Evolutionary conservation across 1,140 invertebrate species (phyloP).

Genomic region (Antheraea pernyi): DNA sequence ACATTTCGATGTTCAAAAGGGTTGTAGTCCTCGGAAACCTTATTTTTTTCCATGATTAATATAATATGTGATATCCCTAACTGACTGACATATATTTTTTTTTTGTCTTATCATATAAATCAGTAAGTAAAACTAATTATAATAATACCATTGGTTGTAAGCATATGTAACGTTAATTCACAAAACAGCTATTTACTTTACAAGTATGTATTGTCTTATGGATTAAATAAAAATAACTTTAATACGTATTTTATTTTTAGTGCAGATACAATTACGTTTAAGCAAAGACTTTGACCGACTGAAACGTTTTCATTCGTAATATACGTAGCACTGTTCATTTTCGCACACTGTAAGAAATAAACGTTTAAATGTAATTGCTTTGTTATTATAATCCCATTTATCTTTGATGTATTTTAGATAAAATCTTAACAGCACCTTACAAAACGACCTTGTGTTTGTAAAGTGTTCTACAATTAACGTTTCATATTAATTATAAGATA

Average conservation of each 20-base stretch:
- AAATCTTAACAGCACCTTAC: slow-evolving; percentile 9
- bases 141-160: too few relatives aligned
- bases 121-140: too few relatives aligned
- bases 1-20: slow-evolving; percentile 84
- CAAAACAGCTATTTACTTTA: not conserved
- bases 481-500: not conserved
- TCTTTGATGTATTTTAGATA: slow-evolving; percentile 37
- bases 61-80: not conserved
- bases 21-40: slow-evolving; percentile 76
- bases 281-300: not conserved
- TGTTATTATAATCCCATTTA: slow-evolving; percentile 42
- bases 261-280: not conserved
- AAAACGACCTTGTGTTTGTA: slow-evolving; percentile 2
- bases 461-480: not conserved
- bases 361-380: slow-evolving; percentile 35
- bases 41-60: slow-evolving; percentile 19
- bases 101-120: too few relatives aligned
- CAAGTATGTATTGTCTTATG: not conserved
- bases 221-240: not conserved
- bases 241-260: not conserved
- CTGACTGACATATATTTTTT: too few relatives aligned
- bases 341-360: not conserved
- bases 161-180: not conserved
- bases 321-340: not conserved
- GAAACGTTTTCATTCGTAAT: not conserved